Conservation (phyloP, 2,888 invertebrate species). For the Exephanes ischioxanthus region DNA sequence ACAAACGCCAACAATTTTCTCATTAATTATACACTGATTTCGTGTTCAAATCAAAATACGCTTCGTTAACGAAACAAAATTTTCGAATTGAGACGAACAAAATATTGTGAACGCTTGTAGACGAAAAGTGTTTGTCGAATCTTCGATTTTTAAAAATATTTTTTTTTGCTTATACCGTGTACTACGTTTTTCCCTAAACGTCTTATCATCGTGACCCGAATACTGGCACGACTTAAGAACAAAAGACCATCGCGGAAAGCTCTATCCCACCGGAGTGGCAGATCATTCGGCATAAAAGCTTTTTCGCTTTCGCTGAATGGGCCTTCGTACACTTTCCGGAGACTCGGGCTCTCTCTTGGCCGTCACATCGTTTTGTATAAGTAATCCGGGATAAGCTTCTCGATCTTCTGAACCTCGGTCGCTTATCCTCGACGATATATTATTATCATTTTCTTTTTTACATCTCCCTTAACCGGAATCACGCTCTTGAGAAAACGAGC, state of each 20-base stretch:
- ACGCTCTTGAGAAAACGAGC: conserved; percentile 22
- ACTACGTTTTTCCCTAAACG: conserved; percentile 12
- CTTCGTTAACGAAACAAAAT: not conserved
- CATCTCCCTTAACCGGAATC: conserved; percentile 27
- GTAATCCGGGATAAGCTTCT: conserved; percentile 55
- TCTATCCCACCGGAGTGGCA: conserved; percentile 7
- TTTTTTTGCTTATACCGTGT: not conserved
- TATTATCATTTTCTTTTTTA: not conserved
- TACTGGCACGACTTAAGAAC: conserved; percentile 5
- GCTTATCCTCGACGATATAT: conserved; percentile 19
- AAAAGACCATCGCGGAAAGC: conserved; percentile 26
- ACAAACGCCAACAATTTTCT: no score
- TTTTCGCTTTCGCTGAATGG: conserved; percentile 18
- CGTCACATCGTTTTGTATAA: conserved; percentile 47
- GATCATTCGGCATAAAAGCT: conserved; percentile 52
- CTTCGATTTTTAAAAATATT: not conserved
- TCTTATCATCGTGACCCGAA: conserved; percentile 31
- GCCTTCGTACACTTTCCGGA: conserved; percentile 9
- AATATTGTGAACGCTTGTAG: not conserved
- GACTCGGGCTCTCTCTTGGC: conserved; percentile 3
- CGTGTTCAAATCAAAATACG: not conserved
- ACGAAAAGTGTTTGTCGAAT: not conserved
- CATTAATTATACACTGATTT: not conserved
- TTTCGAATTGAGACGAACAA: not conserved
- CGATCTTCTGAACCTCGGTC: conserved; percentile 36